Conservation (phyloP, 2,113 vertebrate genomes). For the Mirounga angustirostris region DNA sequence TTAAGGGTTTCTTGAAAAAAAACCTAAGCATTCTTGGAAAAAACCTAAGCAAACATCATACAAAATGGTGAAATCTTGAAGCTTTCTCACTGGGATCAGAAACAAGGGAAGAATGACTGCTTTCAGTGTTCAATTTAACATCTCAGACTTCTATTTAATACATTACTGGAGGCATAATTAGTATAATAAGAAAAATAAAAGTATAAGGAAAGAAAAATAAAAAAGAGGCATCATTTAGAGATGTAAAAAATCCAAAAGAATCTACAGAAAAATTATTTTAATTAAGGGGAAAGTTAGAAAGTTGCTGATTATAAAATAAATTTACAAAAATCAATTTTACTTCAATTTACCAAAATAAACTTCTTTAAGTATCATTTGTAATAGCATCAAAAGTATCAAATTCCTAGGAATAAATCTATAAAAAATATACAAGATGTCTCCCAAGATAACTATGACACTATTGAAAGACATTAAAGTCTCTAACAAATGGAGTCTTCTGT, state of each 20-base stretch:
- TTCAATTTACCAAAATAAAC: constrained; percentile 22
- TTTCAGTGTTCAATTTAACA: not conserved
- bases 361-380: not conserved
- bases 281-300: constrained; percentile 21
- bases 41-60: not conserved
- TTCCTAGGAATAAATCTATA: not conserved
- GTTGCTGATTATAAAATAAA: constrained; percentile 24
- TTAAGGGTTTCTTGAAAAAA: not conserved
- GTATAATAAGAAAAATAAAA: not conserved
- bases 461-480: not conserved
- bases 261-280: constrained; percentile 41
- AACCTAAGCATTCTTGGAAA: not conserved
- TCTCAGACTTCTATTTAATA: not conserved
- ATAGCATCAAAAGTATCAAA: not conserved
- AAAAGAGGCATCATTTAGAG: not conserved
- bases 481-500: not conserved
- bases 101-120: not conserved
- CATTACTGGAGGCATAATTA: not conserved
- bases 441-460: not conserved
- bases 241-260: not conserved
- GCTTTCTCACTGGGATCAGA: not conserved
- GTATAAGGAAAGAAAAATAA: not conserved
- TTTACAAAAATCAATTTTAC: not conserved
- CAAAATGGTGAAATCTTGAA: not conserved
- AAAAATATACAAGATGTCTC: not conserved